Conservation (phyloP, 2,797 vertebrate genomes). For the Danionella dracula region DNA sequence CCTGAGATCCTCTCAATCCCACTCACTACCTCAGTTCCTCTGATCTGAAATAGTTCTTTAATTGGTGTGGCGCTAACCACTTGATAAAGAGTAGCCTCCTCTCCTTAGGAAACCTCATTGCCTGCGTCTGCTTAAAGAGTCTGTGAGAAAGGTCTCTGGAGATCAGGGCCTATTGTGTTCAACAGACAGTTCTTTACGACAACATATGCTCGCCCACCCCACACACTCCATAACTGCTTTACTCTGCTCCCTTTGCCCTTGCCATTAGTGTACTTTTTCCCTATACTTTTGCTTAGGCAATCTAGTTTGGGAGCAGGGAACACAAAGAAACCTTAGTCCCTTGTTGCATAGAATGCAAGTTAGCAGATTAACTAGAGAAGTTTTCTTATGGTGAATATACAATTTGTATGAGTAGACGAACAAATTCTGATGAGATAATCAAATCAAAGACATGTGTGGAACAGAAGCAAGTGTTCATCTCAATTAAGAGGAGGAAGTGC, state of each 20-base stretch:
- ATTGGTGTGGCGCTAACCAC: constrained; percentile 55
- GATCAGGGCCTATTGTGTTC: constrained; percentile 52
- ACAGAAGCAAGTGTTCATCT: constrained; percentile 1
- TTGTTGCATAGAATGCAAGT: neutral
- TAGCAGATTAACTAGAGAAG: constrained; percentile 4
- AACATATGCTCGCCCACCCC: constrained; percentile 69
- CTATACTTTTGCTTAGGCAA: constrained; percentile 27
- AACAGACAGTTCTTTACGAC: constrained; percentile 71
- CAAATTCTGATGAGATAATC: neutral
- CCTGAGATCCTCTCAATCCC: neutral
- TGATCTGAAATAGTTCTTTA: constrained; percentile 35
- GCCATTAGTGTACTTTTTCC: constrained; percentile 23
- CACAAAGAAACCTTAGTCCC: constrained; percentile 6
- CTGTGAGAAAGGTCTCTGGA: constrained; percentile 58
- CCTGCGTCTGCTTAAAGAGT: constrained; percentile 64
- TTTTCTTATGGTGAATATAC: neutral
- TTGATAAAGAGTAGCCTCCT: constrained; percentile 66
- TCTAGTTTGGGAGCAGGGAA: neutral
- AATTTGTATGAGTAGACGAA: too few relatives aligned
- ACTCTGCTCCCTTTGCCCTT: constrained; percentile 20
- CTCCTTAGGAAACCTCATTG: constrained; percentile 53
- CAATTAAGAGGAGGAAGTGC: neutral
- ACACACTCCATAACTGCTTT: constrained; percentile 61
- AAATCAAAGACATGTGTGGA: neutral
- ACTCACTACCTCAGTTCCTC: neutral